phyloP scores from a whole-genome alignment of 2,797 vertebrate genomes.

The Ispidina picta region DNA sequence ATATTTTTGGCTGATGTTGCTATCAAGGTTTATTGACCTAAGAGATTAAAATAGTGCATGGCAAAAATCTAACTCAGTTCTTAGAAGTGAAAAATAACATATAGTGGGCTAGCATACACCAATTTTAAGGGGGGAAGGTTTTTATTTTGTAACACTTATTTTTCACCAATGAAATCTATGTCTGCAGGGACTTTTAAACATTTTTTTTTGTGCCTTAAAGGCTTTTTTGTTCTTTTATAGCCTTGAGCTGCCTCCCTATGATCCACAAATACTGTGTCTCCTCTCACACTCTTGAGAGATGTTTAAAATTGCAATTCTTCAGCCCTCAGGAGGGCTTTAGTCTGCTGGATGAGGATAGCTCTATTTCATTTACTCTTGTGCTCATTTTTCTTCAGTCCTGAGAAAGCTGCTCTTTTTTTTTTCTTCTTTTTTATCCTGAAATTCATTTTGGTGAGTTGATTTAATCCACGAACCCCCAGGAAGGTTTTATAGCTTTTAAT shows the following conservation, averaged over 20 bases:
- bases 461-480: constrained; percentile 61
- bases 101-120: neutral
- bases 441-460: constrained; percentile 58
- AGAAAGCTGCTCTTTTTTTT: neutral
- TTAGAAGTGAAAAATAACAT: neutral
- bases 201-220: constrained; percentile 17
- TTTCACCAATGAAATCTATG: neutral
- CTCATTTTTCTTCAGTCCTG: neutral
- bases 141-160: constrained; percentile 25
- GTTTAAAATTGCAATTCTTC: constrained; percentile 49
- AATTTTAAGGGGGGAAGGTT: neutral
- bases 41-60: constrained; percentile 12
- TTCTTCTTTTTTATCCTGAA: neutral
- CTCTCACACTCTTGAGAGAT: constrained; percentile 24
- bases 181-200: neutral
- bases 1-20: neutral
- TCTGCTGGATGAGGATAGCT: constrained; percentile 26
- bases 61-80: constrained; percentile 6
- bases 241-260: constrained; percentile 22
- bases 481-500: constrained; percentile 69
- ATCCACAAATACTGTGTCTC: constrained; percentile 11
- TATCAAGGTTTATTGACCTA: constrained; percentile 25
- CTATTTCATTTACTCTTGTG: constrained; percentile 47
- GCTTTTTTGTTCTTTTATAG: constrained; percentile 28
- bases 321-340: constrained; percentile 61